Percentiles rank a stretch among this genome's conserved stretches.
Conservation (phyloP, 1,140 invertebrate genomes). For the Bombus vancouverensis region DNA sequence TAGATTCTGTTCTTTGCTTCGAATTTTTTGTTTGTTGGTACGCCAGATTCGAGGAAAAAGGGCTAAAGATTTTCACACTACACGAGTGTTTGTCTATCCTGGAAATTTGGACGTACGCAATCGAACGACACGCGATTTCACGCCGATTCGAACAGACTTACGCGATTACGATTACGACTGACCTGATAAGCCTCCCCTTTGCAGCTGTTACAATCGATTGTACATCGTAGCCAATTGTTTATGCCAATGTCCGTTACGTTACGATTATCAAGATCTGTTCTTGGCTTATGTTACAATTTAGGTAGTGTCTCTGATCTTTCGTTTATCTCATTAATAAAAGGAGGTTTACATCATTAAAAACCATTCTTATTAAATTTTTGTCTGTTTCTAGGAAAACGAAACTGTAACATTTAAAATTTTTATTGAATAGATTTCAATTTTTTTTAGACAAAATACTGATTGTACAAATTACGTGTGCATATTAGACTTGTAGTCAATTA, state of each 20-base stretch:
- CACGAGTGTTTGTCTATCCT: neutral
- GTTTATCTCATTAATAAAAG: neutral
- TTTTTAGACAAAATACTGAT: too few relatives aligned
- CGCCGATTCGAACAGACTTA: neutral
- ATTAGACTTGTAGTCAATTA: neutral
- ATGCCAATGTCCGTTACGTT: neutral
- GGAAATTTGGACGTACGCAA: neutral
- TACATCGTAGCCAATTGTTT: neutral
- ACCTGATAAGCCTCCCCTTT: neutral
- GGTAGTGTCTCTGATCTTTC: neutral
- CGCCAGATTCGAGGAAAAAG: neutral
- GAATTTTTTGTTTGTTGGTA: neutral
- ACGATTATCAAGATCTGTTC: neutral
- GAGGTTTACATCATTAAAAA: neutral
- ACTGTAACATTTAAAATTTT: too few relatives aligned
- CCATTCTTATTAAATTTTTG: neutral
- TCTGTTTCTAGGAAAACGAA: too few relatives aligned
- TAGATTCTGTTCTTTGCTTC: neutral
- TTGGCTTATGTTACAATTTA: neutral
- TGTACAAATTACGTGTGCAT: too few relatives aligned
- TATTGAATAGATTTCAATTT: too few relatives aligned
- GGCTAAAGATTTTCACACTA: too few relatives aligned
- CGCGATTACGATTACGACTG: conserved; percentile 18
- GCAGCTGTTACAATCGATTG: neutral
- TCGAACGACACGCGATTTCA: neutral